These are phyloP conservation scores for Macrophya annulata DNA, from an alignment of 2,888 invertebrate species.

Conservation along the genomic window DNA sequence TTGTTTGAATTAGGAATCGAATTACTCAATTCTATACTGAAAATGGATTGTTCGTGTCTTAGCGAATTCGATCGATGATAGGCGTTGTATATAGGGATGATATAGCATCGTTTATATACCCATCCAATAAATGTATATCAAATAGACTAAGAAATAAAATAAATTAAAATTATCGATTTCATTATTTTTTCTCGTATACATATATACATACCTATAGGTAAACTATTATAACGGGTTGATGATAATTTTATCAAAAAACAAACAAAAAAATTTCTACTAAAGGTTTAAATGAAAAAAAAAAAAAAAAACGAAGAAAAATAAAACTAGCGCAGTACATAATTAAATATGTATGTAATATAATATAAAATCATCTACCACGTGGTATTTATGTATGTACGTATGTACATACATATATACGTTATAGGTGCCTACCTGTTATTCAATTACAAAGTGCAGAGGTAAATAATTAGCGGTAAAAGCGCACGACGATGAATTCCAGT, in stretches of 20 bases:
- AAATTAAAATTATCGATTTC: no score
- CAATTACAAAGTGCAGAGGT: slow-evolving; percentile 39
- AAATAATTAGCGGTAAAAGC: slow-evolving; percentile 37
- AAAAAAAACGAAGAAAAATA: not conserved
- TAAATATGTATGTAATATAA: no score
- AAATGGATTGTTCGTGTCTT: slow-evolving; percentile 16
- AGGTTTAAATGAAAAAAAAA: no score
- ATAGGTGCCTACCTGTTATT: not conserved
- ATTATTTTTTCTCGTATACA: no score
- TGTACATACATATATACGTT: not conserved
- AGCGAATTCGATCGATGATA: slow-evolving; percentile 4
- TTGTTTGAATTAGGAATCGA: slow-evolving; percentile 14
- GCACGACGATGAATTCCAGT: not conserved
- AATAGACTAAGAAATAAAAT: slow-evolving; percentile 2
- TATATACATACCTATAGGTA: no score
- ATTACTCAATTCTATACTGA: not conserved
- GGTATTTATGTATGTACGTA: not conserved
- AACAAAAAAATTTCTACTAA: no score
- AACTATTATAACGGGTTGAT: no score
- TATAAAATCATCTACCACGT: no score
- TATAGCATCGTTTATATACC: no score
- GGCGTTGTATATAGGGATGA: not conserved
- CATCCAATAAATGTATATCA: not conserved
- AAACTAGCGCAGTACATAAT: not conserved
- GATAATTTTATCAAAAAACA: no score